These are phyloP conservation scores for Fragum sueziense DNA, from an alignment of 2,888 invertebrate genomes.

Conservation along the genomic window DNA sequence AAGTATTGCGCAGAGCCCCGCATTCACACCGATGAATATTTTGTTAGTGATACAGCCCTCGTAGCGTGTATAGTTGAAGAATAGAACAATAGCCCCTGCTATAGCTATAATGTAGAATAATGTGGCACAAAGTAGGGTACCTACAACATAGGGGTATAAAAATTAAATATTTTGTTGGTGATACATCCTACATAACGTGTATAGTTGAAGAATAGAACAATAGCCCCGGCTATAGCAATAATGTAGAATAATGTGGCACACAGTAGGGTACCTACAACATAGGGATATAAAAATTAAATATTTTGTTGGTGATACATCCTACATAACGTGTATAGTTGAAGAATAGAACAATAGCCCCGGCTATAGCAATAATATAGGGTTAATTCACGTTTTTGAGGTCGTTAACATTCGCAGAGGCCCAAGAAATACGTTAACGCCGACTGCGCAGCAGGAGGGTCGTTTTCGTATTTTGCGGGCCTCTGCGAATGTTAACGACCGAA, in stretches of 20 bases:
- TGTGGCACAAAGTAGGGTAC: slow-evolving; percentile 77
- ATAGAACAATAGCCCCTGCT: slow-evolving; percentile 78
- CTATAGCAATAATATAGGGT: no score
- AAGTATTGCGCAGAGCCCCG: slow-evolving; percentile 80
- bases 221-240: slow-evolving; percentile 74
- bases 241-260: slow-evolving; percentile 79
- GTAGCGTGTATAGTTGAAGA: slow-evolving; percentile 78
- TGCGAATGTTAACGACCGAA: no score
- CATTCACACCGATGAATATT: slow-evolving; percentile 82
- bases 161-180: slow-evolving; percentile 81
- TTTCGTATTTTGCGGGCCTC: no score
- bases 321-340: slow-evolving; percentile 78
- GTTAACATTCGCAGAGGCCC: no score
- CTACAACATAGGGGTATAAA: slow-evolving; percentile 59
- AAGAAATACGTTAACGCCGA: no score
- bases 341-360: slow-evolving; percentile 79
- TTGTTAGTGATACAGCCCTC: slow-evolving; percentile 81
- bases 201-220: slow-evolving; percentile 80
- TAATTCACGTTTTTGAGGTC: no score
- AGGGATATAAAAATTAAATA: slow-evolving; percentile 71
- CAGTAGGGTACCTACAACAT: slow-evolving; percentile 74
- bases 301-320: slow-evolving; percentile 81
- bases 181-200: slow-evolving; percentile 78
- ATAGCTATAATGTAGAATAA: slow-evolving; percentile 78
- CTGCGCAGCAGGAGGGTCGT: no score